Percentiles rank a stretch among this genome's conserved stretches.
Conservation (phyloP, 2,888 invertebrate genomes). For the Dione juno region DNA sequence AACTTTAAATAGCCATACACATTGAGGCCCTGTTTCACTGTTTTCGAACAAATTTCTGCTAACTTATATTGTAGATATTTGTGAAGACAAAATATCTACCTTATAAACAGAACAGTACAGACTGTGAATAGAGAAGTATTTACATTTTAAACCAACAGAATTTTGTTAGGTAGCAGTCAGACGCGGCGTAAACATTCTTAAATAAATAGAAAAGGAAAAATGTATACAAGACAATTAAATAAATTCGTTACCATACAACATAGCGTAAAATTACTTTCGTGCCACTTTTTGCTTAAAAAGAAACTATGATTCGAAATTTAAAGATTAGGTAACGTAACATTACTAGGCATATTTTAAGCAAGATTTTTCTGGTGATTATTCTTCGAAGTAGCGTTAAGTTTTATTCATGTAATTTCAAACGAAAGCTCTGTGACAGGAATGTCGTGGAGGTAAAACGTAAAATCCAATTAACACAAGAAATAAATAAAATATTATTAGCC, state of each 20-base stretch:
- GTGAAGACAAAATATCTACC: neutral
- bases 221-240: neutral
- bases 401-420: neutral
- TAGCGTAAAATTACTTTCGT: slow-evolving; percentile 13
- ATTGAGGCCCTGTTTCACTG: neutral
- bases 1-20: neutral
- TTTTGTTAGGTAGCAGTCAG: neutral
- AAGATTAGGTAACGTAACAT: slow-evolving; percentile 4
- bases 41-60: slow-evolving; percentile 1
- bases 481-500: too few species aligned
- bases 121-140: too few species aligned
- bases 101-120: neutral
- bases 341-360: neutral
- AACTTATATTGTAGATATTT: neutral
- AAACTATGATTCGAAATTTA: neutral
- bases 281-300: slow-evolving; percentile 15
- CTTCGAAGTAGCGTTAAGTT: neutral
- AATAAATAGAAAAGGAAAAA: neutral
- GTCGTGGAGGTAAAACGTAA: too few species aligned
- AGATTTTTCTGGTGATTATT: too few species aligned
- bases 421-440: neutral
- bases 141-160: neutral
- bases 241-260: neutral
- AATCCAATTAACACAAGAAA: too few species aligned
- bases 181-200: neutral